phyloP scores from a whole-genome alignment of 2,113 vertebrate species.

The Leiothrix lutea region DNA sequence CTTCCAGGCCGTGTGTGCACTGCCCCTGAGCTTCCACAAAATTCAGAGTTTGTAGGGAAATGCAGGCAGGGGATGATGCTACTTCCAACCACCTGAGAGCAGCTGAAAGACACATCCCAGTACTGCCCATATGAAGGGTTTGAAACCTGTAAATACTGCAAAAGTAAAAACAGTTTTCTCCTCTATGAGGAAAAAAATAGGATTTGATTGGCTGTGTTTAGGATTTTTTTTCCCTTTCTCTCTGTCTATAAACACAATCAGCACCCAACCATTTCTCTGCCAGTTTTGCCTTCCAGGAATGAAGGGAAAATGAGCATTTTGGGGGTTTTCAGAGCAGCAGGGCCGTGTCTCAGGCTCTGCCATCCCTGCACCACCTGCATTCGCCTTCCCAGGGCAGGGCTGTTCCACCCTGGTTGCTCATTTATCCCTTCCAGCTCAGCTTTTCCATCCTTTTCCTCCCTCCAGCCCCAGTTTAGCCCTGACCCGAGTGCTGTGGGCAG shows the following conservation, averaged over 20 bases:
- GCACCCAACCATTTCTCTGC: neutral
- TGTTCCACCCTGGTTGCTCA: neutral
- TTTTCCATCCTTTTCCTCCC: neutral
- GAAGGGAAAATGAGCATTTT: neutral
- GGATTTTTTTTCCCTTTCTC: neutral
- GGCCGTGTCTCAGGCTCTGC: neutral
- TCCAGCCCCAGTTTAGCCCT: neutral
- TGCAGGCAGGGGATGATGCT: accelerated
- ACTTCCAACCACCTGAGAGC: neutral
- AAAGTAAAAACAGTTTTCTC: neutral
- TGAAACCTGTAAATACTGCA: neutral
- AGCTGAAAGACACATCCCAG: neutral
- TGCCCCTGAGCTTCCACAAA: neutral
- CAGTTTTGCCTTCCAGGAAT: neutral
- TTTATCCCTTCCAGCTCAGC: neutral
- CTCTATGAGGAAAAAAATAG: neutral
- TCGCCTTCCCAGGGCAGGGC: neutral
- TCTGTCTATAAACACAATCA: neutral
- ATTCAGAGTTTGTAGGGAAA: neutral
- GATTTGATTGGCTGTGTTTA: accelerated
- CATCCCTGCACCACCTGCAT: neutral
- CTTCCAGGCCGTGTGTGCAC: neutral
- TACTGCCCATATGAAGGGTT: accelerated
- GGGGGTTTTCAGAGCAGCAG: neutral
- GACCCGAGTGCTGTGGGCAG: neutral